Evolutionary conservation across 2,797 vertebrate species (phyloP), one percentile per base, ranked within the genome.

Genomic region (Masticophis lateralis): DNA sequence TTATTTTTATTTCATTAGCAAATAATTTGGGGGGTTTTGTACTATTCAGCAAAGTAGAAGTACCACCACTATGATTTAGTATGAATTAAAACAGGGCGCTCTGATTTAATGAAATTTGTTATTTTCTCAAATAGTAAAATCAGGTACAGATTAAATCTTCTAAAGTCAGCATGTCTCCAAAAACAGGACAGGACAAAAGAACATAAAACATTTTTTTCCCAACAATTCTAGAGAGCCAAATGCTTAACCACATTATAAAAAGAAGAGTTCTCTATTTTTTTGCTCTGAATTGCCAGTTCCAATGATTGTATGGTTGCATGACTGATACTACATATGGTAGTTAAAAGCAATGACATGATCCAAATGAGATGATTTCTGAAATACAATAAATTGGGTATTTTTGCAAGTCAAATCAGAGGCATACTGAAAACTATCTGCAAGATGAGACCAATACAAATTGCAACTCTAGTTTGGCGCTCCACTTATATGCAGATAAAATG

Each of bases 171-270:
- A 11, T 22, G 74, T 83, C 1, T 83, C 74, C 74, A 47, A 83
- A 83, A 47, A 22, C 6, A 43, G 37, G 20, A 12, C 37, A 83
- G 74, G 47, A 83, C 74, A 25, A 83, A 47, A 47, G 74, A 83
- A 83, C 43, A 47, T 47, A 47, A 47, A 32, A 86, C 22, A 63
- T 88, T 91, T 96, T 51, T 53, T 86, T 61, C 59, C 83, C 32
- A 63, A 86, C 1, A n/a, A 22, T 93, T 60, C 8, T n/a, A 91
- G 91, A 89, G 92, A 93, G 90, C 12, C 79, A 91, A 93, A 92
- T 92, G 43, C 94, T 95, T 93, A 94, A 59, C 94, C 43, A 5
- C 56, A 69, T 92, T 53, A 47, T 57, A 92, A 59, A 91, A 96
- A 92, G 83, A 92, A 89, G 86, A 63, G 63, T 93, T 88, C 92